Evolutionary conservation across 2,888 invertebrate species (phyloP).

Genomic region (Troilus luridus): DNA sequence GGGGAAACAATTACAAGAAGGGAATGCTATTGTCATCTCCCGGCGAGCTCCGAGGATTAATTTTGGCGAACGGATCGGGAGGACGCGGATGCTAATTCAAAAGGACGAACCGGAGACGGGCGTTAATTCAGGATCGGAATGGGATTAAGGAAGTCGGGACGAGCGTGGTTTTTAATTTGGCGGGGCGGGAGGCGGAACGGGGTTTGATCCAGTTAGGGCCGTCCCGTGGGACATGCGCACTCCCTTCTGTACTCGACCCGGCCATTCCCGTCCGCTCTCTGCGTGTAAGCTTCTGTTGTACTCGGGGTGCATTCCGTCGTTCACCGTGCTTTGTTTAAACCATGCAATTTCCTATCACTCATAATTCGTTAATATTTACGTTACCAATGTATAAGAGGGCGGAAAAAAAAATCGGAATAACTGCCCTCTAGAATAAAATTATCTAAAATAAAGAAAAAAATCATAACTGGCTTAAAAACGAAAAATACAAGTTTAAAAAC

Average conservation of each 20-base stretch:
- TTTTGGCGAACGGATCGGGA: conserved; percentile 6
- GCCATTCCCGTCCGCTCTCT: background rate
- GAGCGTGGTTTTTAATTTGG: conserved; percentile 56
- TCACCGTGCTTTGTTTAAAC: no score
- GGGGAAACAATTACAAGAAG: conserved; percentile 51
- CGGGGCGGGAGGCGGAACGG: conserved; percentile 35
- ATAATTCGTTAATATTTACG: no score
- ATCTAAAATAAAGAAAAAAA: no score
- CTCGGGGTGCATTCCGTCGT: no score
- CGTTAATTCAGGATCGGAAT: conserved; percentile 54
- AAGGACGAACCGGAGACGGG: conserved; percentile 52
- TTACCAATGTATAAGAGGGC: no score
- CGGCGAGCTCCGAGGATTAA: conserved; percentile 32
- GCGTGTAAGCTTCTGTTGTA: background rate
- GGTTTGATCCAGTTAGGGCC: conserved; percentile 21
- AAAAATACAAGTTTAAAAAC: no score
- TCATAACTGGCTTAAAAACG: no score
- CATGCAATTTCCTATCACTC: no score
- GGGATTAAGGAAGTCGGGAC: conserved; percentile 42
- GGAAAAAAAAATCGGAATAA: no score
- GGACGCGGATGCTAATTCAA: conserved; percentile 43
- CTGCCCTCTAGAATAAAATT: no score
- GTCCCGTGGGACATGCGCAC: conserved; percentile 51
- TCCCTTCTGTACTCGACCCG: background rate
- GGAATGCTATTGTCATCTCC: conserved; percentile 44